phyloP scores from a whole-genome alignment of 2,888 invertebrate genomes.

The Campoletis raptor region DNA sequence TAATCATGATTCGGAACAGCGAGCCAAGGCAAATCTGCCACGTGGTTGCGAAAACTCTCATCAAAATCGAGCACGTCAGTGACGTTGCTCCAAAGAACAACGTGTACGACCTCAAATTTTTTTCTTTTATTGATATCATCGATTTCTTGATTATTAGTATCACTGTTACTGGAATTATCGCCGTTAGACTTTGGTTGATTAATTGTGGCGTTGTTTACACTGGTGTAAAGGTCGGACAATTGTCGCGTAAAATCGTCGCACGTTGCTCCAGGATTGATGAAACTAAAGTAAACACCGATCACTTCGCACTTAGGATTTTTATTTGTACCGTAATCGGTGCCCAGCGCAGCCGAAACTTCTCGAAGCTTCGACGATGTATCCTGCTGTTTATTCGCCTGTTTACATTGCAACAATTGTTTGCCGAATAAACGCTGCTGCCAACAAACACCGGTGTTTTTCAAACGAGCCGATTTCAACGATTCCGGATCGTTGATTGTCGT shows the following conservation, averaged over 20 bases:
- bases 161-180: slow-evolving; percentile 62
- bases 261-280: slow-evolving; percentile 89
- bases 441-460: slow-evolving; percentile 48
- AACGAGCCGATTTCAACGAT: slow-evolving; percentile 46
- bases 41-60: slow-evolving; percentile 87
- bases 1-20: slow-evolving; percentile 90
- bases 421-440: slow-evolving; percentile 83
- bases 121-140: slow-evolving; percentile 83
- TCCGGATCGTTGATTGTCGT: slow-evolving; percentile 17
- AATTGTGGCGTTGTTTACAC: slow-evolving; percentile 74
- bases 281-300: slow-evolving; percentile 90
- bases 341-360: slow-evolving; percentile 71
- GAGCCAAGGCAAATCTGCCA: slow-evolving; percentile 89
- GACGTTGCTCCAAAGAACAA: slow-evolving; percentile 89
- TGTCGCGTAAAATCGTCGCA: slow-evolving; percentile 90
- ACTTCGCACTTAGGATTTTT: slow-evolving; percentile 79
- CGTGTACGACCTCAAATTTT: slow-evolving; percentile 88
- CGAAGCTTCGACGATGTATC: slow-evolving; percentile 65
- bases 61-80: slow-evolving; percentile 89
- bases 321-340: slow-evolving; percentile 73
- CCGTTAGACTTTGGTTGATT: slow-evolving; percentile 57
- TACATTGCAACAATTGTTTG: slow-evolving; percentile 81
- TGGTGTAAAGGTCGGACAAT: slow-evolving; percentile 87
- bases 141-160: slow-evolving; percentile 70
- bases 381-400: slow-evolving; percentile 71